These are phyloP conservation scores for Microtus pennsylvanicus DNA, from an alignment of 2,113 vertebrate species.

Conservation along the genomic window DNA sequence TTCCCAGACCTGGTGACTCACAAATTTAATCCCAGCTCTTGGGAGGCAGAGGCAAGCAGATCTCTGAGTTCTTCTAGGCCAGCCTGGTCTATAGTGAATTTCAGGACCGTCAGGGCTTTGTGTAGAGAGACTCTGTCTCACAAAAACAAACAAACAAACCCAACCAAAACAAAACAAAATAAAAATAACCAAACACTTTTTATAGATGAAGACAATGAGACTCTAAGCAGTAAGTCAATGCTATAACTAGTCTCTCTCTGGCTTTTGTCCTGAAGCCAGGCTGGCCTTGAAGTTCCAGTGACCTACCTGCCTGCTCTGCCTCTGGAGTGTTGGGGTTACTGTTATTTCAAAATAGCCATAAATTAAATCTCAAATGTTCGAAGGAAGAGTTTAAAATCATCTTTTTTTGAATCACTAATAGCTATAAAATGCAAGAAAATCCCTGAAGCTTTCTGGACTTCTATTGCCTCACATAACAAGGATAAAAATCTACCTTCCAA, in stretches of 20 bases:
- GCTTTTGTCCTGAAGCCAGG: not conserved
- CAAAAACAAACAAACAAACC: not conserved
- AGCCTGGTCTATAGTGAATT: not conserved
- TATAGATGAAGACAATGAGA: constrained; percentile 31
- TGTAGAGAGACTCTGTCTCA: not conserved
- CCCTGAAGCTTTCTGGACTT: constrained; percentile 45
- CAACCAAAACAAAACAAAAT: not conserved
- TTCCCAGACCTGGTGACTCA: not conserved
- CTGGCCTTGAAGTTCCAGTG: not conserved
- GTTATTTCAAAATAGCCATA: constrained; percentile 9
- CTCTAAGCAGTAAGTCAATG: not conserved
- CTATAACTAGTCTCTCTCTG: not conserved
- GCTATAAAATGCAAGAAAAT: constrained; percentile 31
- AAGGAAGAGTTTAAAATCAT: constrained; percentile 19
- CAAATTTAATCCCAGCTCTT: not conserved
- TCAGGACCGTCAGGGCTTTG: not conserved
- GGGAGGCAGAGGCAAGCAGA: not conserved
- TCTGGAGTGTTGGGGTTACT: not conserved
- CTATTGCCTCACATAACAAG: constrained; percentile 9
- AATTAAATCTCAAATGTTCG: not conserved
- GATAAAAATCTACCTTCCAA: constrained; percentile 28
- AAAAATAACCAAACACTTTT: not conserved
- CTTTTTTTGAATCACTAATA: not conserved
- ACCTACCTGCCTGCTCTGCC: not conserved
- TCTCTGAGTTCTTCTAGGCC: not conserved